phyloP scores from a whole-genome alignment of 2,888 invertebrate genomes.

The Emesis russula region DNA sequence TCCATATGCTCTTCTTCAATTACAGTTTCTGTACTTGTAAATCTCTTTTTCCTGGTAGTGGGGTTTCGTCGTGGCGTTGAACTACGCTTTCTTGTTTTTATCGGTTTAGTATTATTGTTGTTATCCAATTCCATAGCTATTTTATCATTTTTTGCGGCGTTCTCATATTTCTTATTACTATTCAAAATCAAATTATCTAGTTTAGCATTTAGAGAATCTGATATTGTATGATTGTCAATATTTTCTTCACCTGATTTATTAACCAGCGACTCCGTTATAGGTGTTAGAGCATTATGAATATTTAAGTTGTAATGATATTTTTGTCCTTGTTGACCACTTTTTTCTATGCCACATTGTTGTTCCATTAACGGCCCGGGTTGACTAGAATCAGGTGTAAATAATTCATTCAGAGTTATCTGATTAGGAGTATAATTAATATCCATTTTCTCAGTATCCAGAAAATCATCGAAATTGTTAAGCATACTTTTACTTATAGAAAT shows the following conservation, averaged over 20 bases:
- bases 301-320: constrained; percentile 76
- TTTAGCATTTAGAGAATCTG: constrained; percentile 92
- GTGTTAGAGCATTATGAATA: constrained; percentile 54
- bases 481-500: constrained; percentile 91
- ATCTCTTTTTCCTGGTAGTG: constrained; percentile 57
- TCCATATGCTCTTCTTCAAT: constrained; percentile 92
- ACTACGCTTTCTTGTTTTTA: constrained; percentile 84
- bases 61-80: constrained; percentile 87
- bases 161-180: constrained; percentile 93
- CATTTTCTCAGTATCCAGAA: constrained; percentile 52
- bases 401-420: constrained; percentile 88
- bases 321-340: constrained; percentile 65
- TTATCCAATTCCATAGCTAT: constrained; percentile 40
- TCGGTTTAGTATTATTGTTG: constrained; percentile 77
- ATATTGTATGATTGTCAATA: constrained; percentile 90
- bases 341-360: constrained; percentile 90
- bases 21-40: constrained; percentile 85
- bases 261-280: constrained; percentile 90
- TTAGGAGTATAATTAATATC: constrained; percentile 54
- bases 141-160: constrained; percentile 86
- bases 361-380: constrained; percentile 92
- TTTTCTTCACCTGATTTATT: constrained; percentile 90
- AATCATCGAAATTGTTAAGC: constrained; percentile 85
- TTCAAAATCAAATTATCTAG: constrained; percentile 92
- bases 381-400: constrained; percentile 91